These are phyloP conservation scores for Syngnathoides biaculeatus DNA, from an alignment of 2,113 vertebrate genomes.

Conservation along the genomic window DNA sequence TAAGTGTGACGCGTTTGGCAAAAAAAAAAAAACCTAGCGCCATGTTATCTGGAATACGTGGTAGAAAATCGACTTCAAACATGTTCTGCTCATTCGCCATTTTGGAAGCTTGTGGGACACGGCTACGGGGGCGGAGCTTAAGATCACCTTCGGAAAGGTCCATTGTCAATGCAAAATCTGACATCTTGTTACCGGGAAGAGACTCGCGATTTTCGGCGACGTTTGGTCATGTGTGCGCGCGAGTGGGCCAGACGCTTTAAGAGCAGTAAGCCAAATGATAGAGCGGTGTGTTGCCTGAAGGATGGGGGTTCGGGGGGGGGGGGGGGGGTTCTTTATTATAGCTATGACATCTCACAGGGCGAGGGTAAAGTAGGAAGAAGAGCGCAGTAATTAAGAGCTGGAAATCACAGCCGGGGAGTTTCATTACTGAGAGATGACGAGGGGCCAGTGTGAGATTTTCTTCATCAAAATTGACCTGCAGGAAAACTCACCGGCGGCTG, in stretches of 20 bases:
- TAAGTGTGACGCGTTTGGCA: no score
- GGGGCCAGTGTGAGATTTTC: constrained; percentile 11
- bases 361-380: constrained; percentile 24
- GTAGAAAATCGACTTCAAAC: no score
- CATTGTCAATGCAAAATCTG: no score
- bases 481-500: neutral
- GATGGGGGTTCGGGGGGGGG: neutral
- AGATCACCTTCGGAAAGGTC: no score
- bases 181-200: no score
- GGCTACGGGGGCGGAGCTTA: no score
- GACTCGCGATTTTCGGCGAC: no score
- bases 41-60: no score
- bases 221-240: neutral
- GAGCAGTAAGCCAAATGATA: neutral
- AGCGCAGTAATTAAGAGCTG: constrained; percentile 37
- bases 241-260: neutral
- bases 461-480: constrained; percentile 3
- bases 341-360: constrained; percentile 24
- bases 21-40: no score
- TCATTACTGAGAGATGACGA: constrained; percentile 10
- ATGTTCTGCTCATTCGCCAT: no score
- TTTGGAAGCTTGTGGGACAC: no score
- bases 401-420: constrained; percentile 12
- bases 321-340: constrained; percentile 21
- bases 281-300: neutral